Evolutionary conservation across 2,113 vertebrate genomes (phyloP).

Genomic region (Pyxicephalus adspersus): DNA sequence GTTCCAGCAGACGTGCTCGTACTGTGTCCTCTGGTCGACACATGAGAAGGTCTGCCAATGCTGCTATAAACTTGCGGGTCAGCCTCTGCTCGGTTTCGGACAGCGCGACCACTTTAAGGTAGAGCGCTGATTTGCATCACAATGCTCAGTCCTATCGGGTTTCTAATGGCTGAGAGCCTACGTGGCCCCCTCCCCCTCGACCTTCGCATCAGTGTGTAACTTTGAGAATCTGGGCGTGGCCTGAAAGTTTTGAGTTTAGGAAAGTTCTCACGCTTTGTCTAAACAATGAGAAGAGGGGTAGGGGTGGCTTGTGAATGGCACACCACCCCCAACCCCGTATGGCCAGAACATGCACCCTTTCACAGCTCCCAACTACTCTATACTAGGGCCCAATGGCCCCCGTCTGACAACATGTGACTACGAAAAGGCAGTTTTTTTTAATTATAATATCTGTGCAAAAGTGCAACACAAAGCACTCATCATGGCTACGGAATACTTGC

Average conservation of each 20-base stretch:
- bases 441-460: too few relatives aligned
- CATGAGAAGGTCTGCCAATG: slow-evolving; percentile 26
- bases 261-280: slow-evolving; percentile 36
- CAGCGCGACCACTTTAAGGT: slow-evolving; percentile 77
- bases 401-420: too few relatives aligned
- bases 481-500: too few relatives aligned
- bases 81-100: slow-evolving; percentile 57
- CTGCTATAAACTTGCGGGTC: slow-evolving; percentile 46
- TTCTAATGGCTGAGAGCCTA: slow-evolving; percentile 67
- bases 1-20: neutral
- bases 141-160: slow-evolving; percentile 73
- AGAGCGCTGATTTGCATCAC: slow-evolving; percentile 90
- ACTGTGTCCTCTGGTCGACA: slow-evolving; percentile 53
- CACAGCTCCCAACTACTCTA: too few relatives aligned
- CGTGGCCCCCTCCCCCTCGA: neutral
- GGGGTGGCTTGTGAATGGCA: neutral
- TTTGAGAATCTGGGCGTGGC: slow-evolving; percentile 53
- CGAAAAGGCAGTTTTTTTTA: too few relatives aligned
- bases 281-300: neutral
- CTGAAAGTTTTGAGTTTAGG: slow-evolving; percentile 40
- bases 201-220: slow-evolving; percentile 29
- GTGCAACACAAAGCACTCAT: too few relatives aligned
- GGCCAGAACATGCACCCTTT: too few relatives aligned
- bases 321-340: neutral
- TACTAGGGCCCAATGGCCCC: too few relatives aligned